Evolutionary conservation across 2,797 vertebrate species (phyloP), one percentile per base, ranked within the genome.

Genomic region (Nannoperca australis): DNA sequence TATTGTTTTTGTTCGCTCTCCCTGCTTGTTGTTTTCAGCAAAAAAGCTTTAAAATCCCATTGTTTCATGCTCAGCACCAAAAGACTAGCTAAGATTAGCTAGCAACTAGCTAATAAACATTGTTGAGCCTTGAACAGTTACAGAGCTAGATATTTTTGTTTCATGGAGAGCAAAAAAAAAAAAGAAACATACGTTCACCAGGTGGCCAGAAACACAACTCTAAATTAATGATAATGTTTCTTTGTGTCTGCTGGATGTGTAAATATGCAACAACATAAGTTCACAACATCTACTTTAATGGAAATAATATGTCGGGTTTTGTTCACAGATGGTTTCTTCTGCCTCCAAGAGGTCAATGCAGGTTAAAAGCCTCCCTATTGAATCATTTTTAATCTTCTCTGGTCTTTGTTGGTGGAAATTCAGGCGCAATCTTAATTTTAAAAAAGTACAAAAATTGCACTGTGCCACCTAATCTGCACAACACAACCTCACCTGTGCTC

Each of bases 1-100:
- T 44, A 18, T 17, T 15, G 32, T 47, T 62, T 56, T 73, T 18
- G 27, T 68, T 76, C 18, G 5, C 32, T 49, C 58, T 47, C 13
- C 2, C 20, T 42, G 30, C 34, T 34, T 4, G 1, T 8, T 36
- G 36, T 36, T 36, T 9, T 36, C 32, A 45, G n/a, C 40, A 44
- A 27, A 30, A 69, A 42, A 53, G 10, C 36, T 42, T 7, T 44
- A 42, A 30, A 54, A 30, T 27, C 22, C 6, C 50, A 67, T 24
- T 15, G 2, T 44, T 55, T 44, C 24, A 18, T 68, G 38, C 42
- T 38, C 18, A 32, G 51, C 38, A n/a, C 6, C 22, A 54, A 20
- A 51, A 36, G 47, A 54, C 24, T 27, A 27, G 1, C 24, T 27
- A 27, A 27, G 24, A 27, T 27, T 27, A 27, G 24, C 24, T 56